phyloP scores from a whole-genome alignment of 2,797 vertebrate species.

The Mionectes olivaceus region DNA sequence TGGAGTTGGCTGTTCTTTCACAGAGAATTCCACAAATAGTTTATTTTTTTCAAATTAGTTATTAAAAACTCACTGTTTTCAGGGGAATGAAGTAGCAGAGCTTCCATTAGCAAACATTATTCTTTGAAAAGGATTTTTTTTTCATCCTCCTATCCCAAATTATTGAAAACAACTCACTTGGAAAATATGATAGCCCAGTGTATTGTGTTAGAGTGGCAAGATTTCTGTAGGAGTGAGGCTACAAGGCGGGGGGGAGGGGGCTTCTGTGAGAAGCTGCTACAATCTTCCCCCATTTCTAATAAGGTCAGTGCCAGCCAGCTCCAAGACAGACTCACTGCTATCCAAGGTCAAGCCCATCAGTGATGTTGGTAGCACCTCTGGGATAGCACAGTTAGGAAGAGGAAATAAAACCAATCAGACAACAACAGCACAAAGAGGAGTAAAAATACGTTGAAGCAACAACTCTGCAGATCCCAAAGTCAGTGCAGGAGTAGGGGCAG shows the following conservation, averaged over 20 bases:
- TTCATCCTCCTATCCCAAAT: not conserved
- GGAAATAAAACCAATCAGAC: not conserved
- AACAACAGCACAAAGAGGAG: not conserved
- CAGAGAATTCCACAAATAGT: not conserved
- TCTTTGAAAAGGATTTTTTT: not conserved
- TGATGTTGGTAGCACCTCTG: rapidly evolving
- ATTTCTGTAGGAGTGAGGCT: not conserved
- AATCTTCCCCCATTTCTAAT: rapidly evolving
- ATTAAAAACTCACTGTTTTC: not conserved
- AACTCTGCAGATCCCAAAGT: not conserved
- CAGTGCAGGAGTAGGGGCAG: not conserved
- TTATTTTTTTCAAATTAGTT: not conserved
- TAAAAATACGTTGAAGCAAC: not conserved
- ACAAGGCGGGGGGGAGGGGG: no score
- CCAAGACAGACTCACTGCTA: not conserved
- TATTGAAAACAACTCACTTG: not conserved
- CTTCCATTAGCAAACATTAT: not conserved
- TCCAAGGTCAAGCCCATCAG: not conserved
- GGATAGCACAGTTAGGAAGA: not conserved
- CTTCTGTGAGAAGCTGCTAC: not conserved
- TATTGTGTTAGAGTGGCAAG: not conserved
- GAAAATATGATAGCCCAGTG: not conserved
- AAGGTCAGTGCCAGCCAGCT: not conserved
- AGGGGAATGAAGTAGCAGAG: not conserved
- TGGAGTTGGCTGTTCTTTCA: not conserved